These are phyloP conservation scores for Clostera curtula DNA, from an alignment of 2,888 invertebrate genomes.

Conservation along the genomic window DNA sequence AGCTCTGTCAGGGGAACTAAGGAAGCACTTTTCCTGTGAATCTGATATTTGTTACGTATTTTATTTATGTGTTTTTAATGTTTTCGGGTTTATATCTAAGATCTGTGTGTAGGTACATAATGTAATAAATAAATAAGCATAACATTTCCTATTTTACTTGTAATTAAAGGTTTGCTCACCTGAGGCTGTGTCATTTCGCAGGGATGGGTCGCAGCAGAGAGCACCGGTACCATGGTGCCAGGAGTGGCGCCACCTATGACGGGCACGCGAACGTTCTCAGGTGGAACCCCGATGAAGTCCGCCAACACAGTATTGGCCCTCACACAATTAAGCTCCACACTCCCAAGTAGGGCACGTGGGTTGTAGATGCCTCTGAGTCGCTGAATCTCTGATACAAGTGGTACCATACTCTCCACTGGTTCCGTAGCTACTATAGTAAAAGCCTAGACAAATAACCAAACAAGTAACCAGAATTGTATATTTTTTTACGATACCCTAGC, in stretches of 20 bases:
- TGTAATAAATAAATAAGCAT: no score
- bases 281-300: slow-evolving; percentile 76
- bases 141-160: not conserved
- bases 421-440: slow-evolving; percentile 62
- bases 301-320: slow-evolving; percentile 82
- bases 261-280: slow-evolving; percentile 77
- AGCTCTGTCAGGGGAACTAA: not conserved
- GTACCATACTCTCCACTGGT: slow-evolving; percentile 82
- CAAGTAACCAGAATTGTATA: no score
- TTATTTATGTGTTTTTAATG: no score
- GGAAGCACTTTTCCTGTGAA: no score
- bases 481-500: no score
- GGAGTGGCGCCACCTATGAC: slow-evolving; percentile 82
- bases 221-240: slow-evolving; percentile 80
- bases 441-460: no score
- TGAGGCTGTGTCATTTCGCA: slow-evolving; percentile 63
- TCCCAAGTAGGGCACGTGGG: slow-evolving; percentile 72
- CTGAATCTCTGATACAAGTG: slow-evolving; percentile 80
- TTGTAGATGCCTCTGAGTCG: slow-evolving; percentile 65
- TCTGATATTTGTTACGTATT: no score
- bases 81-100: no score
- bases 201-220: slow-evolving; percentile 77
- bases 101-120: no score
- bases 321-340: slow-evolving; percentile 81
- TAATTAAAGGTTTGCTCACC: slow-evolving; percentile 24